phyloP scores from a whole-genome alignment of 1,140 invertebrate genomes.

The Hycleus phaleratus region DNA sequence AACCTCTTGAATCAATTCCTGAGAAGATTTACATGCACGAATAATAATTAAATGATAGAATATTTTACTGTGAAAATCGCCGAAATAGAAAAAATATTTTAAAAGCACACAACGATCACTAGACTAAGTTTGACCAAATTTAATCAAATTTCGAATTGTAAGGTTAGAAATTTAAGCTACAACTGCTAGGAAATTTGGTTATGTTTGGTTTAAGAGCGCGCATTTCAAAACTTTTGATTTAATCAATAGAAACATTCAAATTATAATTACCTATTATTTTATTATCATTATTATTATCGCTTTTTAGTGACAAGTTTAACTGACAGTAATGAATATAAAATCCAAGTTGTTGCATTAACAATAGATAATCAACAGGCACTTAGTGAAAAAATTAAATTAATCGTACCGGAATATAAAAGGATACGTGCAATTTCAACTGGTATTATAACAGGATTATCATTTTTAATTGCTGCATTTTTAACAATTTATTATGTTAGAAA shows the following conservation, averaged over 20 bases:
- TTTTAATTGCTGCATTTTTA: constrained; percentile 50
- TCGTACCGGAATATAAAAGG: constrained; percentile 54
- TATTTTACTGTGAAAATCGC: no score
- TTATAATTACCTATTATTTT: neutral
- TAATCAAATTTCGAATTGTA: no score
- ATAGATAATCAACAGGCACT: constrained; percentile 46
- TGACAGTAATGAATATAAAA: constrained; percentile 57
- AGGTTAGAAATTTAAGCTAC: no score
- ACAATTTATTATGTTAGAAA: constrained; percentile 53
- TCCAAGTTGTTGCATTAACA: constrained; percentile 57
- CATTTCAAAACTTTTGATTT: neutral
- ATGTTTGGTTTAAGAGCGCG: no score
- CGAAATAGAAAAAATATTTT: neutral
- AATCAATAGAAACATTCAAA: neutral
- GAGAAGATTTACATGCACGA: no score
- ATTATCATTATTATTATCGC: neutral
- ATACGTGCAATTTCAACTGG: constrained; percentile 56
- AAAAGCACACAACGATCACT: no score
- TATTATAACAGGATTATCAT: constrained; percentile 43
- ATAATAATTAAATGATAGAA: no score
- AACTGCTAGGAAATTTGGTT: no score
- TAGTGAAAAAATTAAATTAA: constrained; percentile 49
- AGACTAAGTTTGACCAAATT: no score
- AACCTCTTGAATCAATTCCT: no score
- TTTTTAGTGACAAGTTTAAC: constrained; percentile 50